Base-by-base conservation (phyloP, 1,140 invertebrate genomes). In the Mactra quadrangularis region DNA sequence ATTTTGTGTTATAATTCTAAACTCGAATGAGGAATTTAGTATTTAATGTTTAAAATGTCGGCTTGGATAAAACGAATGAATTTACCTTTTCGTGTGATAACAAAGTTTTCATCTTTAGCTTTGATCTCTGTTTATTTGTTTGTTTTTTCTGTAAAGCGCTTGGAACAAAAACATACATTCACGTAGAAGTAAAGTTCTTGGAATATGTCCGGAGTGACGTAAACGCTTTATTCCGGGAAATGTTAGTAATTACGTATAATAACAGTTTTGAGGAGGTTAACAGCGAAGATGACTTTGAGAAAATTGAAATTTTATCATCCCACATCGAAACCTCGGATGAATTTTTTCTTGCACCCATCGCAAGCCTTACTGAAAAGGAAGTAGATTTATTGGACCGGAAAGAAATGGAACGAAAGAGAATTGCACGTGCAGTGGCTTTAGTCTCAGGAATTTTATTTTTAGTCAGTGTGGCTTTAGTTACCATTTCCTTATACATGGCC, bases 271-370 rank as follows among this genome's bases (percentile, higher is more conserved):
- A 81, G 3, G 77, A 81, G 19, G 47, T 71, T 7, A 70, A 70
- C 38, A 81, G 77, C 59, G 77, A 83, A 29, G 82, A 77, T 38
- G 82, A 83, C 25, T 66, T 76, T 35, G 82, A 83, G 60, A 75
- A 68, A 35, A 83, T 83, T 19, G 82, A 83, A 75, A 71, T 83
- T 3, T 53, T 83, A 15, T 83, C 82, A 7, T 76, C 82, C 55
- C 72, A 83, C 29, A 83, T 76, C 9, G 72, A 76, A 60, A 77
- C 57, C 27, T 38, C 66, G 15, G 82, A 83, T 53, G 74, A 75
- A 52, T 81, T 70, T 55, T 81, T 81, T 25, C 38, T 81, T 19
- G 77, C 66, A 19, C 71, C 71, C 17, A 70, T 76, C 15, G 33
- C 72, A 29, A 68, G 47, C 27, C 66, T 52, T 25, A 83, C n/a